phyloP scores from a whole-genome alignment of 2,888 invertebrate species.

The Drosophila hamatofila region DNA sequence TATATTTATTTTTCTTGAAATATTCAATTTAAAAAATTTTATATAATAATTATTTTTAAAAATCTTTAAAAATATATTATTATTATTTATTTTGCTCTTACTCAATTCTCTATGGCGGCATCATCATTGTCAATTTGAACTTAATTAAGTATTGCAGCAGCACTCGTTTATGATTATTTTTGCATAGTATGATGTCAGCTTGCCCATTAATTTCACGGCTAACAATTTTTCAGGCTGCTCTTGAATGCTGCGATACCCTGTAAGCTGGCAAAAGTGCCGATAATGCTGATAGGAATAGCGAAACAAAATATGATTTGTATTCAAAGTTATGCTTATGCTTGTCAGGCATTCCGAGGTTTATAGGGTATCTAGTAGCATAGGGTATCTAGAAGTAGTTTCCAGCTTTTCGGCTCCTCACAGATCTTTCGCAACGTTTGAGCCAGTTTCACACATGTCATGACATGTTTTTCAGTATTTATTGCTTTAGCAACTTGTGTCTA shows the following conservation, averaged over 20 bases:
- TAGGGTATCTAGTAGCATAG: neutral
- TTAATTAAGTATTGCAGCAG: conserved; percentile 30
- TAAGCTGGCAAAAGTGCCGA: neutral
- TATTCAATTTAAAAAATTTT: no score
- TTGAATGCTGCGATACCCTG: conserved; percentile 19
- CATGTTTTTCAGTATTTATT: no score
- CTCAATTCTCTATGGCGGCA: neutral
- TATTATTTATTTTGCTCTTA: no score
- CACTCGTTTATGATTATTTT: conserved; percentile 38
- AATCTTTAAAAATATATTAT: no score
- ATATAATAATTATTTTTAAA: no score
- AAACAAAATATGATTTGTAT: neutral
- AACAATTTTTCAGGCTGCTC: conserved; percentile 35
- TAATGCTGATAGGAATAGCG: neutral
- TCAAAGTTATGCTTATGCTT: neutral
- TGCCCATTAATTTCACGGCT: conserved; percentile 49
- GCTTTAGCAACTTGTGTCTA: neutral
- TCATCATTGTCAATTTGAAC: conserved; percentile 27
- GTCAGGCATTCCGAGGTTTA: no score
- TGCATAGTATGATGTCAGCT: conserved; percentile 38
- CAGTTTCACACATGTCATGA: neutral
- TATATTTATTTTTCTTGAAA: neutral
- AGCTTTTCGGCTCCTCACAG: no score
- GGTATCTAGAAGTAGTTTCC: neutral
- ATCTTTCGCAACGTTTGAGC: neutral